Conservation (phyloP, 2,113 vertebrate species). For the Cardinalis cardinalis region DNA sequence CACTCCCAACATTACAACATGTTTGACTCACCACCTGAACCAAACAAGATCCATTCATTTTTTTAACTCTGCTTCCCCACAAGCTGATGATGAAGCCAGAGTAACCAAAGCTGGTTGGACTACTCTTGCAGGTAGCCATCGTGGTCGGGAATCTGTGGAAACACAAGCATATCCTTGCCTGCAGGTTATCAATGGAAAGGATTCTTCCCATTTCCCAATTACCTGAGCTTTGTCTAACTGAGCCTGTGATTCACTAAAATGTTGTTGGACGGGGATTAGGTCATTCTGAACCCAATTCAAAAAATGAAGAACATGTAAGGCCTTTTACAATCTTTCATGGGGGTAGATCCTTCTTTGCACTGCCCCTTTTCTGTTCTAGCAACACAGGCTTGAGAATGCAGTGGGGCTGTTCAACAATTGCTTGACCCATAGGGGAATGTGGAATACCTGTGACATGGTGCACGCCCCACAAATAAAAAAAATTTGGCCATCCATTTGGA, state of each 20-base stretch:
- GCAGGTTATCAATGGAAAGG: not conserved
- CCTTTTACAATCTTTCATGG: not conserved
- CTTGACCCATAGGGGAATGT: not conserved
- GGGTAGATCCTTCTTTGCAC: not conserved
- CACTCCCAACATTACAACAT: not conserved
- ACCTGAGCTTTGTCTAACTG: not conserved
- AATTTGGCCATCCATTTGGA: not conserved
- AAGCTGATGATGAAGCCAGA: not conserved
- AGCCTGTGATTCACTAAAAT: not conserved
- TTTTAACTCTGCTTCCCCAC: not conserved
- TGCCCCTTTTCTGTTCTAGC: not conserved
- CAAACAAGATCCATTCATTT: not conserved
- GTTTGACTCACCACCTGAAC: not conserved
- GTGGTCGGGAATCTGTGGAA: not conserved
- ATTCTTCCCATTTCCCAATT: not conserved
- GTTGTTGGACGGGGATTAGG: not conserved
- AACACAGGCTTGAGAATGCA: not conserved
- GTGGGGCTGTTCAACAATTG: not conserved
- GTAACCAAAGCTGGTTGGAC: not conserved
- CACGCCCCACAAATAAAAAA: not conserved
- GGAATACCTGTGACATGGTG: not conserved
- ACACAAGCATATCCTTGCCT: not conserved
- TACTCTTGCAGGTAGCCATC: not conserved
- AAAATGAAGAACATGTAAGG: not conserved
- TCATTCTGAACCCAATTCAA: not conserved